Base-by-base conservation (phyloP, 92 coral and sea anemone species). In the Actinernus sp. region DNA sequence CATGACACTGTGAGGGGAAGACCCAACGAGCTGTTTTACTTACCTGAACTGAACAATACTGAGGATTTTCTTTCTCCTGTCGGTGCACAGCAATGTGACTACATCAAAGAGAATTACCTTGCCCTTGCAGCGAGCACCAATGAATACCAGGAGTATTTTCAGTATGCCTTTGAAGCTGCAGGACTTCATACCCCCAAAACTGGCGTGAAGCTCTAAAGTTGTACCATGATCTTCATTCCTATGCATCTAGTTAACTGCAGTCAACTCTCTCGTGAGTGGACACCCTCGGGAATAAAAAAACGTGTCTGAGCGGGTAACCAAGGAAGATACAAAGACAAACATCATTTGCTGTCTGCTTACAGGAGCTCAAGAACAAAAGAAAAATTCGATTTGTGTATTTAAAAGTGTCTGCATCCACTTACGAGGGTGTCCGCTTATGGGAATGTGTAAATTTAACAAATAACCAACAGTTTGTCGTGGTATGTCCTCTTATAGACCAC, bases 141-240 rank as follows among this genome's bases (percentile, higher is more conserved):
- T 50, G 80, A 73, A 49, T 47, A 48, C 37, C 70, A 61, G 52
- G 71, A 73, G 41, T 73, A 60, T 33, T 73, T 73, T 73, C 53
- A 50, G 54, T 61, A 73, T 60, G 80, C 61, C 52, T 49, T 61
- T 27, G 33, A 61, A 34, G 63, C 71, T 27, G 46, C 72, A 3
- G 76, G 74, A 47, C 64, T 44, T 61, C 25, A 41, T 37, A 30
- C 21, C 76, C 82, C 60, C 43, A 51, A 55, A 68, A 76, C 66
- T 76, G 84, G 86, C 56, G 51, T 30, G 72, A 73, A 69, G 85
- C 81, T 20, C 51, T 84, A 40, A 49, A 77, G 37, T 57, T 77
- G 63, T 84, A 84, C 65, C 68, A 68, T 38, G 49, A 73, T 30
- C 73, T 82, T 37, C n/a, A 37, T 37, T 8, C 9, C 9, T 37